phyloP scores from a whole-genome alignment of 2,888 invertebrate genomes.

The Eurois occulta region DNA sequence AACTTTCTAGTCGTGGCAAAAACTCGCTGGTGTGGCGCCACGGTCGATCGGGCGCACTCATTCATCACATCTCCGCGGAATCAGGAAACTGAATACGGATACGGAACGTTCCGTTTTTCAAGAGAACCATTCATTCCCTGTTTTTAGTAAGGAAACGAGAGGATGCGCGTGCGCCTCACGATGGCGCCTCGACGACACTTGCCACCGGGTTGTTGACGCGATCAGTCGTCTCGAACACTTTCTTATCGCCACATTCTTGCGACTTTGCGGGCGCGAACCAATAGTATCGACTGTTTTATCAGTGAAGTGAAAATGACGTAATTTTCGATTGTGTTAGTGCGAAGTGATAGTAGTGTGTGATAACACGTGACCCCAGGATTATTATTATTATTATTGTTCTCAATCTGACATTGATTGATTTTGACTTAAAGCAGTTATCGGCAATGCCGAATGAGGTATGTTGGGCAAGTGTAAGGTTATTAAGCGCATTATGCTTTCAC shows the following conservation, averaged over 20 bases:
- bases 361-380: slow-evolving; percentile 62
- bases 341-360: slow-evolving; percentile 64
- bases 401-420: slow-evolving; percentile 71
- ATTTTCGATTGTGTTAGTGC: slow-evolving; percentile 55
- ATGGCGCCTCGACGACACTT: slow-evolving; percentile 67
- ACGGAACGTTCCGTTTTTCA: slow-evolving; percentile 73
- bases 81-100: slow-evolving; percentile 73
- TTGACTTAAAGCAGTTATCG: slow-evolving; percentile 58
- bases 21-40: slow-evolving; percentile 47
- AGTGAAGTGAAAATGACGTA: slow-evolving; percentile 53
- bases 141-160: slow-evolving; percentile 72
- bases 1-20: slow-evolving; percentile 68
- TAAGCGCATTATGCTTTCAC: slow-evolving; percentile 1
- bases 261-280: slow-evolving; percentile 33
- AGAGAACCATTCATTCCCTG: slow-evolving; percentile 56
- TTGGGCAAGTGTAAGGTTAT: slow-evolving; percentile 78
- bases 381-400: slow-evolving; percentile 53
- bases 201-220: slow-evolving; percentile 68
- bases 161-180: slow-evolving; percentile 64
- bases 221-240: slow-evolving; percentile 70
- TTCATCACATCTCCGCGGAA: slow-evolving; percentile 67
- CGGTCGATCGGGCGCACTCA: slow-evolving; percentile 57
- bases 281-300: slow-evolving; percentile 49
- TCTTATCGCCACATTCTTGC: slow-evolving; percentile 45
- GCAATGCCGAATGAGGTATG: slow-evolving; percentile 81